phyloP scores from a whole-genome alignment of 2,797 vertebrate genomes.

The Sebastes cheni region DNA sequence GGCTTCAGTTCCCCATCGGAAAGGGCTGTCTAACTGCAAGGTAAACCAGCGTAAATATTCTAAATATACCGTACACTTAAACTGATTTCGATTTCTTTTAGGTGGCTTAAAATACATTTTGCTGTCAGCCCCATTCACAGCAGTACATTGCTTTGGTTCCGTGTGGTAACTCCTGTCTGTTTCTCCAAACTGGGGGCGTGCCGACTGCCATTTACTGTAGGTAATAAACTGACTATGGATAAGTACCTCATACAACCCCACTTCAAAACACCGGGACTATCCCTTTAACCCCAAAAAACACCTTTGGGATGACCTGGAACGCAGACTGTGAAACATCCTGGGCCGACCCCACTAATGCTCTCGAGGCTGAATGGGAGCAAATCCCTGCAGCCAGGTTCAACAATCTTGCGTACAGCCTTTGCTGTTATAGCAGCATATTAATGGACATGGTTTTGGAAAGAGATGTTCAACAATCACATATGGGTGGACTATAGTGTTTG shows the following conservation, averaged over 20 bases:
- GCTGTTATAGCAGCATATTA: neutral
- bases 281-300: neutral
- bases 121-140: neutral
- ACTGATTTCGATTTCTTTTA: neutral
- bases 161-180: neutral
- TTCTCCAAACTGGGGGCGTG: neutral
- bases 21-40: neutral
- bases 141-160: neutral
- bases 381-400: neutral
- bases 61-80: neutral
- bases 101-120: neutral
- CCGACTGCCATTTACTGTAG: neutral
- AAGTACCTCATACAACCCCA: neutral
- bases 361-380: neutral
- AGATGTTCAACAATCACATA: neutral
- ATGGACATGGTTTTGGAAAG: neutral
- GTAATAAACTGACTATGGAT: neutral
- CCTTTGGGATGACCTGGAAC: neutral
- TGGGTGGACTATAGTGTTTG: neutral
- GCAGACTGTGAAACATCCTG: neutral
- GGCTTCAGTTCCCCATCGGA: neutral
- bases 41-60: accelerated
- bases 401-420: neutral
- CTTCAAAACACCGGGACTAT: accelerated
- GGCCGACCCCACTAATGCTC: neutral